Evolutionary conservation across 1,140 invertebrate genomes (phyloP).

Genomic region (Coenobita brevimanus): DNA sequence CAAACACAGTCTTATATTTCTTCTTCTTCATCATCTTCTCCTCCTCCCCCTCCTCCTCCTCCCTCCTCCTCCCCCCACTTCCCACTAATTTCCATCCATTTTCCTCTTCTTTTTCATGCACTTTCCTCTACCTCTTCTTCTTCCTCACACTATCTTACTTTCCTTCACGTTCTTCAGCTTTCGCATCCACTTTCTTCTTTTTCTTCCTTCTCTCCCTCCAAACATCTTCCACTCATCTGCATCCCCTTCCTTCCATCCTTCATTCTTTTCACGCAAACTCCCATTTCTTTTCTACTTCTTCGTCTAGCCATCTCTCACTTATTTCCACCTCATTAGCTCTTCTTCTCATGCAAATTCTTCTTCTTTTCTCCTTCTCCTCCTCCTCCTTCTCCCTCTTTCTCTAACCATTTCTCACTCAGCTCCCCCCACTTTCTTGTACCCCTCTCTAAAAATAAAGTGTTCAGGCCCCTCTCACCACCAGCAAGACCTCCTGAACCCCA

Average conservation of each 20-base stretch:
- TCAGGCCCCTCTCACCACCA: background rate
- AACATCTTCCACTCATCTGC: background rate
- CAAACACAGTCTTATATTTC: background rate
- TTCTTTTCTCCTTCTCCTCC: background rate
- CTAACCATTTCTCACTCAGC: constrained; percentile 9
- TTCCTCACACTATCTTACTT: background rate
- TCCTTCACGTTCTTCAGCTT: background rate
- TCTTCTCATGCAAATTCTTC: too few relatives aligned
- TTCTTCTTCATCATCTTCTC: background rate
- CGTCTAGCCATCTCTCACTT: background rate
- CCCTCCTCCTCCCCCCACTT: background rate
- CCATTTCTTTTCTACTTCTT: background rate
- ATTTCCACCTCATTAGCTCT: background rate
- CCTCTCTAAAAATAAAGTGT: background rate
- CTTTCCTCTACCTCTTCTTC: background rate
- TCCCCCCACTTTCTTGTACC: background rate
- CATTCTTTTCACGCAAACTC: too few relatives aligned
- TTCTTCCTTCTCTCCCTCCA: background rate
- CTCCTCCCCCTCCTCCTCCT: background rate
- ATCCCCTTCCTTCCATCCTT: background rate
- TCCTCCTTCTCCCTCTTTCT: constrained; percentile 27
- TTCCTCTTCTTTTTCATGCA: too few relatives aligned
- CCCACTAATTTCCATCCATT: too few relatives aligned
- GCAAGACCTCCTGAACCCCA: background rate
- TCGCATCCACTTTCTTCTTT: background rate